Evolutionary conservation across 2,797 vertebrate species (phyloP).

Genomic region (Lithobates sylvaticus): DNA sequence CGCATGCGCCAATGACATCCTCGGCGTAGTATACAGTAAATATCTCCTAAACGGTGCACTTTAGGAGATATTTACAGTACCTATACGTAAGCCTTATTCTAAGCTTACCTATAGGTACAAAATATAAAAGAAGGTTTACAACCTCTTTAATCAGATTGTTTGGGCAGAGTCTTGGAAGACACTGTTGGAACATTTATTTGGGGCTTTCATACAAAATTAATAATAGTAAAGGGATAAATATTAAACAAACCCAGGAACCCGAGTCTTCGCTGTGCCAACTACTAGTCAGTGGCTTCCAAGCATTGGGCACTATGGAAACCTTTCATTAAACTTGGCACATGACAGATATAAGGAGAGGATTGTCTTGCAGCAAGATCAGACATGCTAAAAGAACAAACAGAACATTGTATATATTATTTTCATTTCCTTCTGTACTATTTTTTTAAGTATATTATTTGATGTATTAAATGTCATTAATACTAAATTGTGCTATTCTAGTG

Average conservation of each 20-base stretch:
- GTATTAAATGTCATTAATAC: not conserved
- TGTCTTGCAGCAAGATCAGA: not conserved
- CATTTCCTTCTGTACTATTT: not conserved
- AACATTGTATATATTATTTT: not conserved
- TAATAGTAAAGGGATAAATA: not conserved
- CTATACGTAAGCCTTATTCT: too few species aligned
- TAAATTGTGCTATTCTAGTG: not conserved
- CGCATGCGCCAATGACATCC: too few species aligned
- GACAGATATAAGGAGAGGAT: not conserved
- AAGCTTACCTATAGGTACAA: too few species aligned
- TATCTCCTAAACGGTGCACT: too few species aligned
- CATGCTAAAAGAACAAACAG: not conserved
- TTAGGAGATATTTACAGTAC: too few species aligned
- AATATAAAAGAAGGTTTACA: too few species aligned
- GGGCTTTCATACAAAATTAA: not conserved
- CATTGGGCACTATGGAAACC: not conserved
- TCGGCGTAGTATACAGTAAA: too few species aligned
- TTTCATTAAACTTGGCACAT: not conserved
- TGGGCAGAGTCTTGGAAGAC: not conserved
- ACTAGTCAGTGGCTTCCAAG: not conserved
- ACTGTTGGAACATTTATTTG: not conserved
- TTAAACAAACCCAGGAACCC: not conserved
- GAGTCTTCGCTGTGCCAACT: not conserved
- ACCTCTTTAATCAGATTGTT: too few species aligned
- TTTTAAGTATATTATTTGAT: not conserved